Evolutionary conservation across 2,113 vertebrate genomes (phyloP), one percentile per base, ranked within the genome.

Genomic region (Pygoscelis adeliae): DNA sequence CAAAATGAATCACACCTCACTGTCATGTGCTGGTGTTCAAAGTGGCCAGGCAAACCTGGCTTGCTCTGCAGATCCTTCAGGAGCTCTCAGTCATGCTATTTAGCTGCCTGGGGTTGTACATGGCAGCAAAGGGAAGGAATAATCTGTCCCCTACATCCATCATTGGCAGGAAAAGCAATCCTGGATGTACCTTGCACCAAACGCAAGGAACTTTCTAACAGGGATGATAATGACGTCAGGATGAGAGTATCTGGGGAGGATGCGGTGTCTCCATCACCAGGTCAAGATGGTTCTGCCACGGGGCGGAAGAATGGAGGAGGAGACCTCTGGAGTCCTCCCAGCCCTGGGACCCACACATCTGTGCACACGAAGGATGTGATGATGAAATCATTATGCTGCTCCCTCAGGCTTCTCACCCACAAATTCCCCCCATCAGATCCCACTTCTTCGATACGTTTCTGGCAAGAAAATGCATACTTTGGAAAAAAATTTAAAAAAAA

Each of bases 401-500:
- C 95, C 95, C 87, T 98, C 76, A 96, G 92, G 95, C 95, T 97
- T 98, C 97, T 98, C 96, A 81, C 44, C 90, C 96, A 88, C 80
- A 96, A 97, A 93, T 96, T 95, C 73, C 83, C 79, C 65, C 87
- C 62, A 91, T 80, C 91, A 80, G 66, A 83, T 96, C 91, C 92
- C 82, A 87, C 78, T 80, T 85, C 87, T 92, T 91, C 76, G 62
- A 76, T 94, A 93, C 2, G 6, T 89, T 84, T 96, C 95, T 97
- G 96, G 96, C 96, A 97, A 91, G 74, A 96, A 97, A 97, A 97
- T 27, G 89, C 96, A 96, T 98, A 95, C 79, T 98, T 97, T 65
- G 58, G 9, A 18, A 34, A n/a, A 36, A 70, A 81, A 42, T 15
- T 11, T 14, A 15, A 25, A 42, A 18, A 38, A 44, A 14, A 44